Conservation (phyloP, 2,888 invertebrate species). For the Tuta absoluta region DNA sequence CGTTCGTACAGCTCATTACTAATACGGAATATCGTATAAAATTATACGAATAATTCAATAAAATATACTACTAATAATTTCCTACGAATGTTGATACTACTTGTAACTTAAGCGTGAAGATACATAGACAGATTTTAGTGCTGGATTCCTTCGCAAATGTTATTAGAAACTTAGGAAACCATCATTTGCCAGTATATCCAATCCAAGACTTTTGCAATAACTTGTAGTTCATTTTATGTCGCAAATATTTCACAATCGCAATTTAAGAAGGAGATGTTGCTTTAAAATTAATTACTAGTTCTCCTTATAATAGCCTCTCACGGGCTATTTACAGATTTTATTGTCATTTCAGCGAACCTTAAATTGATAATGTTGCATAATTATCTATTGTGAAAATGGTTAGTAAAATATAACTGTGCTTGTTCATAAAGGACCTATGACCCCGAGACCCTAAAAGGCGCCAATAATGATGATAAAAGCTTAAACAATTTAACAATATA, state of each 20-base stretch:
- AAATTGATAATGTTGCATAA: slow-evolving; percentile 9
- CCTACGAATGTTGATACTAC: not conserved
- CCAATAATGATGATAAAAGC: slow-evolving; percentile 8
- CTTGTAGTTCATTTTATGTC: slow-evolving; percentile 35
- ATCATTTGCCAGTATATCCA: slow-evolving; percentile 45
- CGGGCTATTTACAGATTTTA: slow-evolving; percentile 12
- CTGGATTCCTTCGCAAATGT: slow-evolving; percentile 40
- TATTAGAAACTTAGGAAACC: slow-evolving; percentile 35
- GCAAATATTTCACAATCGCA: slow-evolving; percentile 38
- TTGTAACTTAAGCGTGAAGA: slow-evolving; percentile 1
- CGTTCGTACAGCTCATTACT: no score
- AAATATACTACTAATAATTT: no score
- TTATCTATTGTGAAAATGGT: not conserved
- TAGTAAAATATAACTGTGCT: not conserved
- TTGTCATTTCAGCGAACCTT: slow-evolving; percentile 6
- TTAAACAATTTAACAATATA: not conserved
- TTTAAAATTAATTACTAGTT: slow-evolving; percentile 35
- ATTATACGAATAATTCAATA: no score
- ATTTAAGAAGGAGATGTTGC: slow-evolving; percentile 33
- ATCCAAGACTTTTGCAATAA: slow-evolving; percentile 29
- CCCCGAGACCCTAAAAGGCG: not conserved
- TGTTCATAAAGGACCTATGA: not conserved
- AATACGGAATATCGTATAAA: no score
- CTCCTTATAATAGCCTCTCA: slow-evolving; percentile 34
- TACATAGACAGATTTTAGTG: not conserved